Conservation (phyloP, 2,797 vertebrate genomes). For the Labroides dimidiatus region DNA sequence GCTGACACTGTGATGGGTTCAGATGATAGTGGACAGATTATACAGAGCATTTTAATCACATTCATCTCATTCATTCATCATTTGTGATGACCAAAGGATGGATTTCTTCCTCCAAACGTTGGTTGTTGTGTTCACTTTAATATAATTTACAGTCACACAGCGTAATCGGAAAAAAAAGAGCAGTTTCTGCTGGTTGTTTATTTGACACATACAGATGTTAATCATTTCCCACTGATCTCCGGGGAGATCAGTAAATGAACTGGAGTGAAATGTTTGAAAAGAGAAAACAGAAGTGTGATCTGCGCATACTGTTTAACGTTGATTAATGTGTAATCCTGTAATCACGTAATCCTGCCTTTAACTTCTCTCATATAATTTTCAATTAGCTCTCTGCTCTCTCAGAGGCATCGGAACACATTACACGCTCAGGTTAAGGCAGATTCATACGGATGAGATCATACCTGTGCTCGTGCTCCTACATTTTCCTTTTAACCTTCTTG, state of each 20-base stretch:
- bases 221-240: conserved; percentile 15
- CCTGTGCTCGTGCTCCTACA: not conserved
- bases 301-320: conserved; percentile 35
- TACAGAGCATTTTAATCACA: too few species aligned
- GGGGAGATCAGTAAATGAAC: conserved; percentile 24
- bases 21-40: not conserved
- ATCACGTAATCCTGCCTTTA: conserved; percentile 52
- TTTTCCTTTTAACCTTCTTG: conserved; percentile 14
- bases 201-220: conserved; percentile 30
- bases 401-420: conserved; percentile 34
- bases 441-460: conserved; percentile 24
- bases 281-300: conserved; percentile 34
- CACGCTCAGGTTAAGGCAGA: conserved; percentile 22
- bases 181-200: conserved; percentile 7
- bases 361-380: conserved; percentile 52
- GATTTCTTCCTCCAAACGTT: not conserved
- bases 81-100: too few species aligned
- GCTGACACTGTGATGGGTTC: not conserved
- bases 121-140: not conserved
- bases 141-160: not conserved
- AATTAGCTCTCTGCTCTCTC: conserved; percentile 37
- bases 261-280: conserved; percentile 38
- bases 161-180: not conserved
- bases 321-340: conserved; percentile 62
- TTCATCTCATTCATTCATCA: too few species aligned